Conservation (phyloP, 2,113 vertebrate genomes). For the Gulo gulo region DNA sequence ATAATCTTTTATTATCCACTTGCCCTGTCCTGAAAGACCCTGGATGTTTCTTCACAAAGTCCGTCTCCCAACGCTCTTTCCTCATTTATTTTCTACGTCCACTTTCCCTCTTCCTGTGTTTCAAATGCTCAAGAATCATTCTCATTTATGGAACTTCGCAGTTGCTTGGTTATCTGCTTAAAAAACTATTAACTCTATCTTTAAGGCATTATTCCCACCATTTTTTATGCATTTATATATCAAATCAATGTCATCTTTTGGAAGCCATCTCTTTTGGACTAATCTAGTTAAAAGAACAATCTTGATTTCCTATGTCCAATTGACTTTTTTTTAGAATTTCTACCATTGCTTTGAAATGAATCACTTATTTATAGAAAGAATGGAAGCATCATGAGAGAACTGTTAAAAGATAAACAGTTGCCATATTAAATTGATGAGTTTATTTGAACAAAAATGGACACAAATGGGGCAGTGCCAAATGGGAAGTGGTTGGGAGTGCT, state of each 20-base stretch:
- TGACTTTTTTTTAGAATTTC: not conserved
- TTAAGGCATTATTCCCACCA: not conserved
- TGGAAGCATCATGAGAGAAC: not conserved
- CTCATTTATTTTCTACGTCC: not conserved
- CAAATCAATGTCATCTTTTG: not conserved
- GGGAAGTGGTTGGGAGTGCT: not conserved
- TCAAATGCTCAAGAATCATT: not conserved
- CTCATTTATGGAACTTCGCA: not conserved
- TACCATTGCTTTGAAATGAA: not conserved
- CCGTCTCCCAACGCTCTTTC: not conserved
- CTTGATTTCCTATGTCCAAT: not conserved
- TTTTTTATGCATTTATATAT: not conserved
- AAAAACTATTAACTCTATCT: not conserved
- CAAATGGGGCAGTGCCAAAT: not conserved
- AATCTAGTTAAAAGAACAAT: not conserved
- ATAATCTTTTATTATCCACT: not conserved
- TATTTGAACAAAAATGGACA: not conserved
- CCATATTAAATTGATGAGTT: not conserved
- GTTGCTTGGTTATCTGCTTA: not conserved
- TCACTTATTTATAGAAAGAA: not conserved
- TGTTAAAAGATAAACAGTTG: not conserved
- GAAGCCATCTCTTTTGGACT: not conserved
- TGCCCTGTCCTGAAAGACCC: not conserved
- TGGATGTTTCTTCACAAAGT: not conserved
- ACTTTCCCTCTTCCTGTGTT: not conserved